These are phyloP conservation scores for Mormyrus proboscirostris DNA, from an alignment of 2,797 vertebrate species.

Conservation along the genomic window DNA sequence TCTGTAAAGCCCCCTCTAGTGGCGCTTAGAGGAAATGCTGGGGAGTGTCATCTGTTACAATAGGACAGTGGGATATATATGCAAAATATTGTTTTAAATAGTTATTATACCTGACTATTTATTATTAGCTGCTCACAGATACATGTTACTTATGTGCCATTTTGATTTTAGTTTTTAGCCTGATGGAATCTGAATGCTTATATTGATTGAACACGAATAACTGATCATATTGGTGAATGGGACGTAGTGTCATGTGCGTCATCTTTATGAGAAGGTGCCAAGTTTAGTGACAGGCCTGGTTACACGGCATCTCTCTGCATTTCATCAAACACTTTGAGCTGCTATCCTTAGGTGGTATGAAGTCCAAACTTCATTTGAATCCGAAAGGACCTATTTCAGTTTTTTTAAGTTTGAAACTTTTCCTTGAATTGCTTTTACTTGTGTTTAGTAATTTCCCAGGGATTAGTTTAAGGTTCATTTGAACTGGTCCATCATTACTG, in stretches of 20 bases:
- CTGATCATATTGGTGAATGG: not conserved
- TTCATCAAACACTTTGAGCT: not conserved
- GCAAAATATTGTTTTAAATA: not conserved
- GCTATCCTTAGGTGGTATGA: not conserved
- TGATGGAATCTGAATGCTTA: not conserved
- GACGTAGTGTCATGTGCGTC: not conserved
- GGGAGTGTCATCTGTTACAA: not conserved
- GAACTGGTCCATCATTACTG: not conserved
- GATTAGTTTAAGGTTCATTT: not conserved
- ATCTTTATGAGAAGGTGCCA: not conserved
- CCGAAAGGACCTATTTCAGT: not conserved
- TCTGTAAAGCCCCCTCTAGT: not conserved
- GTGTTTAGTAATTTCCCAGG: not conserved
- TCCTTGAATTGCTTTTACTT: not conserved
- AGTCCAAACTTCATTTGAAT: not conserved
- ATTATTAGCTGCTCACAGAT: not conserved
- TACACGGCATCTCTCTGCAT: not conserved
- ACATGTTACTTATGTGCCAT: not conserved
- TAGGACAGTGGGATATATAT: not conserved
- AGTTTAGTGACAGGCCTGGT: not conserved
- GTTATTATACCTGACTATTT: not conserved
- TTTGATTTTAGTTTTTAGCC: not conserved
- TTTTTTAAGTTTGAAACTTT: not conserved
- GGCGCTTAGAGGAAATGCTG: not conserved
- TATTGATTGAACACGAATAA: not conserved